phyloP scores from a whole-genome alignment of 2,888 invertebrate species.

The Abscondita cerata region DNA sequence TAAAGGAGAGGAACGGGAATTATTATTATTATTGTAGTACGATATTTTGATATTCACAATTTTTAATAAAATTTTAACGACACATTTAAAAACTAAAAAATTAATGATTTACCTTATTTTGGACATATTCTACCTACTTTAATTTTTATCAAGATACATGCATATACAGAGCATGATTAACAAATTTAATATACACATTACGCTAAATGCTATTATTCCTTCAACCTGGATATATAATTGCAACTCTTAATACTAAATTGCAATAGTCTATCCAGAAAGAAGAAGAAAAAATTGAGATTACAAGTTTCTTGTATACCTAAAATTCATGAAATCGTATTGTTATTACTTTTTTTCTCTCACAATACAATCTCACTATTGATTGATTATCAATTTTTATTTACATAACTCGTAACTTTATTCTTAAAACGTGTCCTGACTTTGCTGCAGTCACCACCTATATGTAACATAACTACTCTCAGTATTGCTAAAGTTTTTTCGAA shows the following conservation, averaged over 20 bases:
- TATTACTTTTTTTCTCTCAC: conserved; percentile 51
- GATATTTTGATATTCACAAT: conserved; percentile 23
- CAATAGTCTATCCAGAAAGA: conserved; percentile 10
- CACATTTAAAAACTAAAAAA: conserved; percentile 51
- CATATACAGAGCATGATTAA: conserved; percentile 58
- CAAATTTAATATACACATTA: conserved; percentile 50
- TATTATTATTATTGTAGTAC: conserved; percentile 17
- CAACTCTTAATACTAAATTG: conserved; percentile 11
- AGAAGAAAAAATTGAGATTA: conserved; percentile 39
- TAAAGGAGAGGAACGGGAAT: conserved; percentile 21
- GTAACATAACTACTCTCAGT: conserved; percentile 39
- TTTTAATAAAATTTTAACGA: conserved; percentile 45
- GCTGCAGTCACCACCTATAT: conserved; percentile 37
- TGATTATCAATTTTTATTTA: conserved; percentile 56
- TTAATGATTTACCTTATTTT: conserved; percentile 48
- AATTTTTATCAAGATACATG: conserved; percentile 53
- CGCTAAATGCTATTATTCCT: conserved; percentile 40
- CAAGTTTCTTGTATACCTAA: conserved; percentile 47
- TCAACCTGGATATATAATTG: conserved; percentile 24
- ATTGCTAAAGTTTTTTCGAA: conserved; percentile 49
- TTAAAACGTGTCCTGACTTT: conserved; percentile 36
- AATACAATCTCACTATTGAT: conserved; percentile 54
- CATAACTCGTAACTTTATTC: conserved; percentile 43
- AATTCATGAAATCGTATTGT: conserved; percentile 54
- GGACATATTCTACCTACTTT: conserved; percentile 57